phyloP scores from a whole-genome alignment of 2,113 vertebrate species.

The Catagonus wagneri region DNA sequence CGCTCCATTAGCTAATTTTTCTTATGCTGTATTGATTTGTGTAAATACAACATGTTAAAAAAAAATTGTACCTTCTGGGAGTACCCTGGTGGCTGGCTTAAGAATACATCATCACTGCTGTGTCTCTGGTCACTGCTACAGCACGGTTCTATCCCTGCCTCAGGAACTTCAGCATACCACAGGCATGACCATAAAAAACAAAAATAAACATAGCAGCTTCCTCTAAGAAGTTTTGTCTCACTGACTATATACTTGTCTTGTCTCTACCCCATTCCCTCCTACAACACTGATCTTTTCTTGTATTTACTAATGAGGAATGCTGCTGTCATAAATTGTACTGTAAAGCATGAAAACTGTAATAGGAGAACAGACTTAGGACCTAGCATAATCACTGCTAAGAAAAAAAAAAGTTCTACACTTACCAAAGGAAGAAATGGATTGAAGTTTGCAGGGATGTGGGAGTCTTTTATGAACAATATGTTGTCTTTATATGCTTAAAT shows the following conservation, averaged over 20 bases:
- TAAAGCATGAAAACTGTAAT: neutral
- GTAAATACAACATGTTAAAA: neutral
- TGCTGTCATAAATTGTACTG: neutral
- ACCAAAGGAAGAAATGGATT: neutral
- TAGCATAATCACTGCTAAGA: neutral
- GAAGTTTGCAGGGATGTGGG: neutral
- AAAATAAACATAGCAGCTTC: neutral
- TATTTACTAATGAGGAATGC: neutral
- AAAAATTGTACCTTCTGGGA: no score
- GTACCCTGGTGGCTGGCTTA: no score
- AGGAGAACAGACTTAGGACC: neutral
- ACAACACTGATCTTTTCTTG: neutral
- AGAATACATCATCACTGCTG: no score
- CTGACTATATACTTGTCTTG: neutral
- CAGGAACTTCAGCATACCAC: no score
- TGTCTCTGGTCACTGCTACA: no score
- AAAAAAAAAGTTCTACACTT: neutral
- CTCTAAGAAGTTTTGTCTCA: neutral
- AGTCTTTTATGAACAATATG: neutral
- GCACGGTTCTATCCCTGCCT: no score
- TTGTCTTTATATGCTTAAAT: neutral
- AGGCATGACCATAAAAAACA: no score
- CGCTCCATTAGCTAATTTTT: neutral
- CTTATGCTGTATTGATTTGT: neutral
- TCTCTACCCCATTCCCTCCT: neutral